phyloP scores from a whole-genome alignment of 2,797 vertebrate species.

The Onychomys leucogaster region DNA sequence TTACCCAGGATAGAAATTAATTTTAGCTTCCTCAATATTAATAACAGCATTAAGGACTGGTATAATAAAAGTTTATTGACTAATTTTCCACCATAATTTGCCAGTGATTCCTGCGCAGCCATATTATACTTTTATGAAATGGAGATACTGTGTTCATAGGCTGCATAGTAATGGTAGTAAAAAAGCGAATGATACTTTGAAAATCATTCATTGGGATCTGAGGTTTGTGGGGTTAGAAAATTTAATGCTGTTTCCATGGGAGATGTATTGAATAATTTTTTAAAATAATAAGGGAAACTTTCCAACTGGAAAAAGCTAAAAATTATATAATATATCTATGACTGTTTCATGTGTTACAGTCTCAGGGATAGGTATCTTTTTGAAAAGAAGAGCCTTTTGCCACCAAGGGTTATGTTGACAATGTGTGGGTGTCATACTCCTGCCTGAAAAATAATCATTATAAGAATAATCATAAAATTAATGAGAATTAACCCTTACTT shows the following conservation, averaged over 20 bases:
- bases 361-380: constrained; percentile 1
- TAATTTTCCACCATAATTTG: constrained; percentile 84
- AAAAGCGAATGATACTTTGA: constrained; percentile 63
- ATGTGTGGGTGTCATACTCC: not conserved
- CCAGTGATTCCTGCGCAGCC: constrained; percentile 71
- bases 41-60: constrained; percentile 79
- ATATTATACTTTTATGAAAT: constrained; percentile 80
- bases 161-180: constrained; percentile 41
- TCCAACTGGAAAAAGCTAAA: constrained; percentile 47
- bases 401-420: not conserved
- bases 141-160: constrained; percentile 60
- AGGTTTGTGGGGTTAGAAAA: constrained; percentile 50
- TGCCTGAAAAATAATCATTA: not conserved
- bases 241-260: constrained; percentile 31
- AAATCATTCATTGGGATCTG: constrained; percentile 67
- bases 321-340: not conserved
- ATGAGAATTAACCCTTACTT: not conserved
- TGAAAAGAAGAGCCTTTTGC: not conserved
- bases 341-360: not conserved
- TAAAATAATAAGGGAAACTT: constrained; percentile 49
- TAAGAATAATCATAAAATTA: not conserved
- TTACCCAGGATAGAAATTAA: constrained; percentile 75
- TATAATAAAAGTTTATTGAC: constrained; percentile 84
- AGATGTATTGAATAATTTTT: constrained; percentile 40
- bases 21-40: constrained; percentile 82